Percentiles rank a stretch among this genome's conserved stretches.
Evolutionary conservation across 2,113 vertebrate genomes (phyloP).

Genomic region (Rana temporaria): DNA sequence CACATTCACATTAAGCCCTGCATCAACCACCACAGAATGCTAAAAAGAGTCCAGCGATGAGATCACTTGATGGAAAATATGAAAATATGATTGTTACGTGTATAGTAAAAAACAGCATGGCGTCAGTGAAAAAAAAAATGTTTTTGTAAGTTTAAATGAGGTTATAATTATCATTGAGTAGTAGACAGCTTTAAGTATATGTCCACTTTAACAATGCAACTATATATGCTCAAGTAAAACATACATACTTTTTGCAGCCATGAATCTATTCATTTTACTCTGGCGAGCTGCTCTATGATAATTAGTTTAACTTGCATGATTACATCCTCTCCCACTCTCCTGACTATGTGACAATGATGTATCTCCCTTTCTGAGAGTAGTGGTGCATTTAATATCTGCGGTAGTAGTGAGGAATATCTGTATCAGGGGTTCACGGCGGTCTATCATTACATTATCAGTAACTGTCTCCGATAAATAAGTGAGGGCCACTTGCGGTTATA

Average conservation of each 20-base stretch:
- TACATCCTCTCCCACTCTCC: slow-evolving; percentile 30
- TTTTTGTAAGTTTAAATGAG: no score
- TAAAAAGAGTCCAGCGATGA: no score
- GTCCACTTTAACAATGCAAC: no score
- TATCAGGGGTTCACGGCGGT: slow-evolving; percentile 55
- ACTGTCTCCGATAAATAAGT: slow-evolving; percentile 60
- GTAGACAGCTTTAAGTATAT: no score
- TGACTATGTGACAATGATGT: slow-evolving; percentile 45
- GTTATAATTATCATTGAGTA: no score
- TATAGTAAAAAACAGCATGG: no score
- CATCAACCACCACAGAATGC: no score
- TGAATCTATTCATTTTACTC: slow-evolving; percentile 32
- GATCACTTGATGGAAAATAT: no score
- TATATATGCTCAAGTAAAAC: background rate
- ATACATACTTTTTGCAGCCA: background rate
- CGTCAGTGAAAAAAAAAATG: no score
- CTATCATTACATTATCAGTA: slow-evolving; percentile 63
- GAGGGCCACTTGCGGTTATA: slow-evolving; percentile 60
- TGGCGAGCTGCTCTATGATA: slow-evolving; percentile 21
- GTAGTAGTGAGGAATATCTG: slow-evolving; percentile 57
- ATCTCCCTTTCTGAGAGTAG: slow-evolving; percentile 54
- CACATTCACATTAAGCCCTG: no score
- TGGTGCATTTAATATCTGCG: slow-evolving; percentile 58
- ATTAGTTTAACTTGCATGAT: slow-evolving; percentile 49
- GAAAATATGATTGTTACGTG: no score